Conservation (phyloP, 2,113 vertebrate species). For the Tonatia bakeri region DNA sequence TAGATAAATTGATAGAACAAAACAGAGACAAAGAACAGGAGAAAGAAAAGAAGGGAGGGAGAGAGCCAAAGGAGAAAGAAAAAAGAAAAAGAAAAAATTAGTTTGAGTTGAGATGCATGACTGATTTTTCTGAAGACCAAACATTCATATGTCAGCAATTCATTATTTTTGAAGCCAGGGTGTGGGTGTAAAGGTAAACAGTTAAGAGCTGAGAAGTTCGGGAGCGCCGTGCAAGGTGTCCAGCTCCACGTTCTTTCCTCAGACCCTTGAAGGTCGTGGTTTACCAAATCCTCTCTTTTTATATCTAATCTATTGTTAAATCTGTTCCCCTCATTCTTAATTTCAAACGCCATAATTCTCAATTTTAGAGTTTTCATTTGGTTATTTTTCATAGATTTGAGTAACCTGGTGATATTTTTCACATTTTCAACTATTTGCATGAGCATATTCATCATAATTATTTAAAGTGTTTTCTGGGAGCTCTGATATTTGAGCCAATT, state of each 20-base stretch:
- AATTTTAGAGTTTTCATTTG: not conserved
- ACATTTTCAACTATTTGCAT: not conserved
- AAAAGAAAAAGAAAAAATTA: not conserved
- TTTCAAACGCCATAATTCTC: not conserved
- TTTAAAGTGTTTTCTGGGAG: not conserved
- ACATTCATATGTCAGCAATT: not conserved
- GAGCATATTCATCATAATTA: not conserved
- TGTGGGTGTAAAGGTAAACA: not conserved
- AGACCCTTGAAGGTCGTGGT: not conserved
- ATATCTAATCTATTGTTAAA: not conserved
- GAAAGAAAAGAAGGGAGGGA: not conserved
- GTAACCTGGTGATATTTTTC: not conserved
- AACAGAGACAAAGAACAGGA: not conserved
- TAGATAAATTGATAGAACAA: not conserved
- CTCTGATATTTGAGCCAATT: not conserved
- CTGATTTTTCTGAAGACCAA: not conserved
- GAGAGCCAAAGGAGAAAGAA: not conserved
- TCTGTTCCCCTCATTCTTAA: not conserved
- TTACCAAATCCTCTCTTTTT: not conserved
- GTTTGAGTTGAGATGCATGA: not conserved
- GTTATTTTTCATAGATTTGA: not conserved
- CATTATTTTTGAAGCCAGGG: not conserved
- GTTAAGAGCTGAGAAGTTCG: not conserved
- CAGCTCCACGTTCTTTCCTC: not conserved
- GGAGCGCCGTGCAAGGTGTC: not conserved